phyloP scores from a whole-genome alignment of 1,140 invertebrate species.

The Magallana angulata region DNA sequence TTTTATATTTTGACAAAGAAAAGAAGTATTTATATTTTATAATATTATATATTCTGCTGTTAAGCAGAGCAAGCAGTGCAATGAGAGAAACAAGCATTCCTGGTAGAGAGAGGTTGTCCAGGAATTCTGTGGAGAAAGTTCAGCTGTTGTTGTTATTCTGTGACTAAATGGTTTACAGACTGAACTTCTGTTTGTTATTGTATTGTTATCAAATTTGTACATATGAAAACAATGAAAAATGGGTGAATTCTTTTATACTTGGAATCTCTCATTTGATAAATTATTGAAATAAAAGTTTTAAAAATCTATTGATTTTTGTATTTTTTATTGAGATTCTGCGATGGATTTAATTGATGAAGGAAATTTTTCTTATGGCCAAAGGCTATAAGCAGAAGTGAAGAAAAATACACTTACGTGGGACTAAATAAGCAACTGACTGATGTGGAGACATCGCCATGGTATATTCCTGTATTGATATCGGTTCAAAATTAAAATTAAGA shows the following conservation, averaged over 20 bases:
- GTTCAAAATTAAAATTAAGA: no score
- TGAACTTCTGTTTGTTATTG: not conserved
- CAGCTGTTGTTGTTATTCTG: not conserved
- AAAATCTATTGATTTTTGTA: not conserved
- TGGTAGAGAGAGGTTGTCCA: not conserved
- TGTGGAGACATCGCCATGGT: no score
- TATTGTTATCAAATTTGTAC: slow-evolving; percentile 37
- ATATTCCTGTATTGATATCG: no score
- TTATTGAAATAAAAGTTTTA: not conserved
- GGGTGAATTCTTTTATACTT: not conserved
- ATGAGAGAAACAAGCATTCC: not conserved
- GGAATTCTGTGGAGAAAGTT: not conserved
- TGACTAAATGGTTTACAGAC: slow-evolving; percentile 5
- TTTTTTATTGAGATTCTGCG: not conserved
- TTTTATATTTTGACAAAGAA: not conserved
- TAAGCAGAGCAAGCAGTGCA: slow-evolving; percentile 17
- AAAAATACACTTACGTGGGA: no score
- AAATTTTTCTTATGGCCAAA: no score
- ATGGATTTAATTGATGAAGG: not conserved
- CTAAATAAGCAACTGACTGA: no score
- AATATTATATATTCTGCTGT: slow-evolving; percentile 18
- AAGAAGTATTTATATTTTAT: slow-evolving; percentile 22
- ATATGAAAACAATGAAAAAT: not conserved
- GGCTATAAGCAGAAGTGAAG: no score
- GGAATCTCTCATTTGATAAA: slow-evolving; percentile 30